These are phyloP conservation scores for Daktulosphaira vitifoliae DNA, from an alignment of 1,140 invertebrate species.

Conservation along the genomic window DNA sequence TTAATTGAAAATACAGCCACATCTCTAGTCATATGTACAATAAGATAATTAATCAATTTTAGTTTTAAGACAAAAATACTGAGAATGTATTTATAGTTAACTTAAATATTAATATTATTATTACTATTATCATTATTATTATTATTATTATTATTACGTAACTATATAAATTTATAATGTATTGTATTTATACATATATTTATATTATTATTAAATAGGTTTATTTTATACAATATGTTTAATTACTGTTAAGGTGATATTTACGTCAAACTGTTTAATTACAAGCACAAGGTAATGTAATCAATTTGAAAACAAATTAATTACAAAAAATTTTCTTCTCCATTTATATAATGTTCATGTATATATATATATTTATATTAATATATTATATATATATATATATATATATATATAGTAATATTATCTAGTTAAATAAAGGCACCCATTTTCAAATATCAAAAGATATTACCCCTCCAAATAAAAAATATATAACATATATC, in stretches of 20 bases:
- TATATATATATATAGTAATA: no score
- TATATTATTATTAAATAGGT: constrained; percentile 25
- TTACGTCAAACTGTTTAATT: constrained; percentile 26
- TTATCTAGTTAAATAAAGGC: constrained; percentile 1
- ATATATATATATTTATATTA: no score
- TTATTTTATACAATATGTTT: constrained; percentile 32
- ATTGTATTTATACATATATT: constrained; percentile 1
- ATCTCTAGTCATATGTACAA: constrained; percentile 33
- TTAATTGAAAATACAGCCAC: constrained; percentile 23
- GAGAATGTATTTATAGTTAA: no score
- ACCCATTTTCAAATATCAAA: constrained; percentile 15
- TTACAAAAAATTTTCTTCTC: constrained; percentile 21
- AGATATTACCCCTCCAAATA: no score
- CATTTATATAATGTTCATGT: constrained; percentile 20
- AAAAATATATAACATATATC: neutral
- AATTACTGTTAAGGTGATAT: constrained; percentile 26
- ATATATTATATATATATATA: no score
- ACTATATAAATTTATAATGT: constrained; percentile 5
- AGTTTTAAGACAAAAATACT: constrained; percentile 16
- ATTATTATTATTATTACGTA: constrained; percentile 13
- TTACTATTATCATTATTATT: constrained; percentile 24
- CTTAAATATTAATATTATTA: neutral
- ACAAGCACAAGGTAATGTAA: constrained; percentile 31
- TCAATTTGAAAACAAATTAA: constrained; percentile 26
- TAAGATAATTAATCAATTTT: constrained; percentile 30